These are phyloP conservation scores for Paralichthys olivaceus DNA, from an alignment of 2,113 vertebrate species.

Conservation along the genomic window DNA sequence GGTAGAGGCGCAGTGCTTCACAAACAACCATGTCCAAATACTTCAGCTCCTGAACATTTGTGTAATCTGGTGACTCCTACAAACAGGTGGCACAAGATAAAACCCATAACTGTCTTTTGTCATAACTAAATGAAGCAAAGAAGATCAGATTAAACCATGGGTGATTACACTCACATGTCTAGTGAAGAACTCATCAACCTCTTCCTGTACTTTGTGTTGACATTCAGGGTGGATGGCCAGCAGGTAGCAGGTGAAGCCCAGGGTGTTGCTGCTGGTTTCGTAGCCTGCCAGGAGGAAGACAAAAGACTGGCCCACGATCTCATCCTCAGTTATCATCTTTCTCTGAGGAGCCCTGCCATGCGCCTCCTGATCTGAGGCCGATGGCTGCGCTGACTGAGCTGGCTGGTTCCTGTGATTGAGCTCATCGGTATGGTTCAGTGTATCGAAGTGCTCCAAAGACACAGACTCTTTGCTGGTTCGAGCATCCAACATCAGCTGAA, in stretches of 20 bases:
- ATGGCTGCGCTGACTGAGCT: not conserved
- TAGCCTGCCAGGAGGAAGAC: constrained; percentile 93
- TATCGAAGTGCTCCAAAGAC: constrained; percentile 77
- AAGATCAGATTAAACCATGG: not conserved
- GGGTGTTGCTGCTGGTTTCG: constrained; percentile 88
- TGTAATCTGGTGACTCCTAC: constrained; percentile 85
- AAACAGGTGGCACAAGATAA: constrained; percentile 14
- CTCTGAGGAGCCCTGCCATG: constrained; percentile 48
- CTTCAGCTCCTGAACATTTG: constrained; percentile 88
- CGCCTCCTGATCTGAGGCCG: not conserved
- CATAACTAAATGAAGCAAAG: not conserved
- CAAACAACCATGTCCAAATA: constrained; percentile 95
- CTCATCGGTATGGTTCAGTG: constrained; percentile 60
- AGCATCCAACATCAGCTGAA: constrained; percentile 92
- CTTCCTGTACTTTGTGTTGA: constrained; percentile 86
- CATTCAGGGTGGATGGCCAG: constrained; percentile 88
- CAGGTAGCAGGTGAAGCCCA: constrained; percentile 91
- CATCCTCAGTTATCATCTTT: constrained; percentile 86
- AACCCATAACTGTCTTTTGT: not conserved
- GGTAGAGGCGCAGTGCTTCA: constrained; percentile 92
- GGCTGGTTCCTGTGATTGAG: not conserved
- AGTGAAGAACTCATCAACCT: constrained; percentile 87
- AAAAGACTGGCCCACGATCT: constrained; percentile 92
- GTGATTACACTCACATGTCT: constrained; percentile 85
- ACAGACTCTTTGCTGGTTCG: constrained; percentile 51